Base-by-base conservation (phyloP, 2,113 vertebrate species). In the Paracanthobrama guichenoti region DNA sequence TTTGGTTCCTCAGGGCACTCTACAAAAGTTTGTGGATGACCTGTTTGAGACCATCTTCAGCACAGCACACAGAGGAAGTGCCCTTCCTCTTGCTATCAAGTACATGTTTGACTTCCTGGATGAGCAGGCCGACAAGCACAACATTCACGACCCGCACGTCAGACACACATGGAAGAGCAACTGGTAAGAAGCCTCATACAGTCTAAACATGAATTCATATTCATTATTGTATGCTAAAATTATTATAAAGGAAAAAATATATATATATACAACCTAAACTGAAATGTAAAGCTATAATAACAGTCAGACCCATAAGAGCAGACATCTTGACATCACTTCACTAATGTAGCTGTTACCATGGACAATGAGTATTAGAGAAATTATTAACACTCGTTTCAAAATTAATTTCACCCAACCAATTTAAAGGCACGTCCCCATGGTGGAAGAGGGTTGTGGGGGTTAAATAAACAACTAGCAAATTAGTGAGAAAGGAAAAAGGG, bases 31-130 rank as follows among this genome's bases (percentile, higher is more conserved):
- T 71, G 98, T 99, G 83, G 98, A 99, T 0, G 98, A 99, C 90
- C 95, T 99, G 67, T 99, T 99, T 71, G 98, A 99, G 94, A 99
- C 98, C 88, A 99, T 99, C 93, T 99, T 99, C 93, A 99, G 98
- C 93, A 99, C 98, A 0, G 98, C 98, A 0, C 98, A 99, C 87
- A 94, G 98, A 8, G 98, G 98, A 88, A 98, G 97, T 0, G 98
- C 98, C 1, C 95, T 99, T 71, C 98, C 98, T 2, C 94, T 99
- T 89, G 98, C 98, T 89, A 99, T 99, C 93, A 99, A 99, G 86
- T 99, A 99, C 92, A 99, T 99, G 98, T 99, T 99, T 1, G 98
- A 99, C 89, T 99, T 99, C 91, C 93, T 99, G 90, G 98, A 99
- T 2, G 98, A 99, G 91, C 97, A 99, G 92, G 98, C 98, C 0